Conservation (phyloP, 2,888 invertebrate species). For the Sphecodes monilicornis region DNA sequence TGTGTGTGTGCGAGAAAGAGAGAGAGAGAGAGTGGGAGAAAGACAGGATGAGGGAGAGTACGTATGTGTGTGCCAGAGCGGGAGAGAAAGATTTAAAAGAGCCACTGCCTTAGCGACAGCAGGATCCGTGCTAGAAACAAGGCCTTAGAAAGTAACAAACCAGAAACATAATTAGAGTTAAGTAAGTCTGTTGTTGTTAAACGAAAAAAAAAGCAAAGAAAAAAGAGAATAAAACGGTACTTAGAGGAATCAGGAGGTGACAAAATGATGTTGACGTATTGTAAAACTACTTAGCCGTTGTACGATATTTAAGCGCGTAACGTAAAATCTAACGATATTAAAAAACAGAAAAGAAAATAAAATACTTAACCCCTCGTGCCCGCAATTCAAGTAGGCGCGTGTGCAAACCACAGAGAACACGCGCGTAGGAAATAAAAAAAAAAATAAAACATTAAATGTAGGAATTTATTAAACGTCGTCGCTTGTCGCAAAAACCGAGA, state of each 20-base stretch:
- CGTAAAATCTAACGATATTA: conserved; percentile 28
- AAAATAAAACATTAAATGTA: conserved; percentile 53
- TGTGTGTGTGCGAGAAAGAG: background rate
- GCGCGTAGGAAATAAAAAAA: conserved; percentile 52
- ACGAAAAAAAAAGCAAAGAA: conserved; percentile 53
- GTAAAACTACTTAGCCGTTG: conserved; percentile 71
- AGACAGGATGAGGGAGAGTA: background rate
- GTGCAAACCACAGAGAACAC: conserved; percentile 27
- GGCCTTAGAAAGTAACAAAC: conserved; percentile 80
- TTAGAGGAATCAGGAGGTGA: conserved; percentile 54
- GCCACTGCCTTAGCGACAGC: conserved; percentile 79
- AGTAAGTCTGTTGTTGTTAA: conserved; percentile 80
- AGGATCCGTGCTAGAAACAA: conserved; percentile 73
- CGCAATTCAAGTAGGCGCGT: conserved; percentile 69
- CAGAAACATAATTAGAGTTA: conserved; percentile 80
- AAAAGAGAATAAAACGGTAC: conserved; percentile 51
- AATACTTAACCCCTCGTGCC: conserved; percentile 68
- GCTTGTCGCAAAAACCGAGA: conserved; percentile 66
- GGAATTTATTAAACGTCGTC: conserved; percentile 63
- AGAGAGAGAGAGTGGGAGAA: background rate
- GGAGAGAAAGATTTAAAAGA: conserved; percentile 59
- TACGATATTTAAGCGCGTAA: conserved; percentile 65
- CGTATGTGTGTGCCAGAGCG: conserved; percentile 30
- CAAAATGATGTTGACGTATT: conserved; percentile 66
- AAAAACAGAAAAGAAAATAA: conserved; percentile 8